Conservation (phyloP, 2,113 vertebrate species). For the Brachyhypopomus occidentalis region DNA sequence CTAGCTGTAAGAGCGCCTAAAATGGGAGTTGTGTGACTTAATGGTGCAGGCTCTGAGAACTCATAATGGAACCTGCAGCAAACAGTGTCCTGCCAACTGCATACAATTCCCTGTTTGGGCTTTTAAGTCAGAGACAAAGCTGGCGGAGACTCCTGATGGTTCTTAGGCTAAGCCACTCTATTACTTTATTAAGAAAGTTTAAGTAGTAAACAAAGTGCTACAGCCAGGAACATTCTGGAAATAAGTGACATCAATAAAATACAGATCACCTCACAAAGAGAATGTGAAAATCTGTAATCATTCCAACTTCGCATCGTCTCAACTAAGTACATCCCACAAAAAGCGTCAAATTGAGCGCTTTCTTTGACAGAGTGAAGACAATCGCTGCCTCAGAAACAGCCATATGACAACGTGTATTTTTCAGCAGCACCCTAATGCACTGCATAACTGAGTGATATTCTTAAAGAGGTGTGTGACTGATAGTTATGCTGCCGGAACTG, state of each 20-base stretch:
- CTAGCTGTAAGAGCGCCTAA: not conserved
- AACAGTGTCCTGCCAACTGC: not conserved
- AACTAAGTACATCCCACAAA: too few relatives aligned
- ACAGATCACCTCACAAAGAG: too few relatives aligned
- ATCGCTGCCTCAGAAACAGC: not conserved
- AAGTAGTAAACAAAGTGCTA: not conserved
- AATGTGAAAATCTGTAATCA: too few relatives aligned
- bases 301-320: too few relatives aligned
- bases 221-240: not conserved
- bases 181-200: not conserved
- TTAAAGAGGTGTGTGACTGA: conserved; percentile 40
- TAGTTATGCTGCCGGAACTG: conserved; percentile 41
- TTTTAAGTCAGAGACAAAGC: not conserved
- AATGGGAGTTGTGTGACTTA: not conserved
- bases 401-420: not conserved
- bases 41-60: not conserved
- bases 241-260: too few relatives aligned
- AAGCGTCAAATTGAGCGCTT: too few relatives aligned
- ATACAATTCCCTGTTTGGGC: not conserved
- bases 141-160: too few relatives aligned
- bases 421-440: conserved; percentile 16
- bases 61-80: not conserved
- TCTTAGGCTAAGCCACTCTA: too few relatives aligned
- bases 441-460: conserved; percentile 37
- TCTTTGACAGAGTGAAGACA: too few relatives aligned